Conservation (phyloP, 2,113 vertebrate genomes). For the Shinisaurus crocodilurus region DNA sequence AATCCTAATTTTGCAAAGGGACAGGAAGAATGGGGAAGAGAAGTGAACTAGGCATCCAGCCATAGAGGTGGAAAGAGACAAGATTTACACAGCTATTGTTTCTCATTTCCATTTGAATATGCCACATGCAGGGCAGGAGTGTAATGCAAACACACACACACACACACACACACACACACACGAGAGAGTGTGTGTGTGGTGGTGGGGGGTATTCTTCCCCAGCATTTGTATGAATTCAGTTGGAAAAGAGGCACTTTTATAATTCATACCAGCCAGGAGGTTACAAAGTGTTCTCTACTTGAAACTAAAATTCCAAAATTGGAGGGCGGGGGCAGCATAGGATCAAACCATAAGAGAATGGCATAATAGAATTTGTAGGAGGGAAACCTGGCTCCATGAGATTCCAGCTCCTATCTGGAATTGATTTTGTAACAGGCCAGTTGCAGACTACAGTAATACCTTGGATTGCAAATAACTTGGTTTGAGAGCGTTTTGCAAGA, state of each 20-base stretch:
- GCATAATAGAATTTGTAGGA: neutral
- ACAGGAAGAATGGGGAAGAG: neutral
- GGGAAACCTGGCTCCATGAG: neutral
- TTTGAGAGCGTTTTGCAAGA: no score
- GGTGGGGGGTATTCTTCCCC: neutral
- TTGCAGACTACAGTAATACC: no score
- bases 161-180: no score
- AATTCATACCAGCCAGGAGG: neutral
- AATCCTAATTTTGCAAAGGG: no score
- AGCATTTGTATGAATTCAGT: neutral
- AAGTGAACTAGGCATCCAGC: neutral
- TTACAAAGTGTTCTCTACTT: neutral
- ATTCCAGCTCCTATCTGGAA: neutral
- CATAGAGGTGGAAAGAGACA: no score
- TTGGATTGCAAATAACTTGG: no score
- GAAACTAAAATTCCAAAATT: neutral
- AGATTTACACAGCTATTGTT: neutral
- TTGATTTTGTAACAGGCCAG: neutral
- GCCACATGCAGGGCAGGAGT: neutral
- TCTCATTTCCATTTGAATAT: neutral
- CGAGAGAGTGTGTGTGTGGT: no score
- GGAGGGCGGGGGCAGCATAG: neutral
- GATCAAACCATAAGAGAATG: neutral
- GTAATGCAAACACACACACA: neutral
- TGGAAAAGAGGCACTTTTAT: neutral